Percentiles rank a stretch among this genome's conserved stretches.
These are phyloP conservation scores for Arge pagana DNA, from an alignment of 2,888 invertebrate species.

Conservation along the genomic window DNA sequence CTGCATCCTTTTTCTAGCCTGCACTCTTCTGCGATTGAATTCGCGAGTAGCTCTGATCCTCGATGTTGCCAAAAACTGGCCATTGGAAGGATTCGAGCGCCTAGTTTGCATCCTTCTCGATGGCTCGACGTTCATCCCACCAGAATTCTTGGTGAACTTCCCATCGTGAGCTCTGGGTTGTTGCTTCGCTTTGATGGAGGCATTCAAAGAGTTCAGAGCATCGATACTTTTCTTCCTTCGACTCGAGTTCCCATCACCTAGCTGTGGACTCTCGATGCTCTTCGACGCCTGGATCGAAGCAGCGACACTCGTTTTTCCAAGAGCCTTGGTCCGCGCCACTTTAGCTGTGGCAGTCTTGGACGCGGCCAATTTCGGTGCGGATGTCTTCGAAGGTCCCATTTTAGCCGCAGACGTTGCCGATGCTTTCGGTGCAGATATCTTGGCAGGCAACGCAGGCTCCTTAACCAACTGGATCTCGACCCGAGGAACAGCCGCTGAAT, in stretches of 20 bases:
- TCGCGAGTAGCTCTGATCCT: conserved; percentile 6
- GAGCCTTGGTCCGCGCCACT: too few species aligned
- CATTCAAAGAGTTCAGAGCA: conserved; percentile 42
- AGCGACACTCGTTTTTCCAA: too few species aligned
- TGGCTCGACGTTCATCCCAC: background rate
- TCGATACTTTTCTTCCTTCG: conserved; percentile 34
- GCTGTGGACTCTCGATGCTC: conserved; percentile 5
- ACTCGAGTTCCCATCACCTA: background rate
- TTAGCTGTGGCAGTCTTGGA: too few species aligned
- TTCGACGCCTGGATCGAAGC: too few species aligned
- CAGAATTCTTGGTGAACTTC: conserved; percentile 45
- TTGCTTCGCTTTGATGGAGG: conserved; percentile 45
- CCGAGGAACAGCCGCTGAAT: too few species aligned
- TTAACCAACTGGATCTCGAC: too few species aligned
- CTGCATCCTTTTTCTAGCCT: conserved; percentile 31
- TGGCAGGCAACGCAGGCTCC: too few species aligned
- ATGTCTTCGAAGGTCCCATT: background rate
- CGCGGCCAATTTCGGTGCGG: background rate
- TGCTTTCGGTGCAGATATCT: background rate
- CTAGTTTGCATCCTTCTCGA: background rate
- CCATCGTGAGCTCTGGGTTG: conserved; percentile 50
- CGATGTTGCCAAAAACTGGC: conserved; percentile 4
- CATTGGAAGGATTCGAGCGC: background rate
- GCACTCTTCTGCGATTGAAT: background rate
- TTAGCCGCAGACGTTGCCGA: background rate